These are phyloP conservation scores for Drosophila suboccidentalis DNA, from an alignment of 2,888 invertebrate genomes.

Conservation along the genomic window DNA sequence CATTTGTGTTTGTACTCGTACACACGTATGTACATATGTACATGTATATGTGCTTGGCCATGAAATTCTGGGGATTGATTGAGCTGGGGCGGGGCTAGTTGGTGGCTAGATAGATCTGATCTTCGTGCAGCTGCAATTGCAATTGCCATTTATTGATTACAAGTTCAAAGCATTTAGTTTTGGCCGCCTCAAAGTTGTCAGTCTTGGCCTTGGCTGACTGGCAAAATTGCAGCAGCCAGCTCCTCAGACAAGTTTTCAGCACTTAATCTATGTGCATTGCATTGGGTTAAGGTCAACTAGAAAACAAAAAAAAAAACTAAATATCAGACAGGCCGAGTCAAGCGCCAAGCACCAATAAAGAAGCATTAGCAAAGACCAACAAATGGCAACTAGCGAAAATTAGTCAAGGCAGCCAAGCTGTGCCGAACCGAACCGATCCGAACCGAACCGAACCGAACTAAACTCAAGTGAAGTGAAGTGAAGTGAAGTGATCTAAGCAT, in stretches of 20 bases:
- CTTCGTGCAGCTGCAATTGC: constrained; percentile 69
- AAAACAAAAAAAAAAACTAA: constrained; percentile 71
- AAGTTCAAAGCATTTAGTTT: constrained; percentile 78
- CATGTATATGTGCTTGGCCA: constrained; percentile 32
- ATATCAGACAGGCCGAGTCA: constrained; percentile 54
- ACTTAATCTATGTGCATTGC: constrained; percentile 77
- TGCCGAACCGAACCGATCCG: not conserved
- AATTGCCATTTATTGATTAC: constrained; percentile 72
- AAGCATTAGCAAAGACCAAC: constrained; percentile 66
- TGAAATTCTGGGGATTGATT: constrained; percentile 27
- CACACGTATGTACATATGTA: not conserved
- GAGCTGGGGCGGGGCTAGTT: not conserved
- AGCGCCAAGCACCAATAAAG: constrained; percentile 61
- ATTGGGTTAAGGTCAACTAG: constrained; percentile 84
- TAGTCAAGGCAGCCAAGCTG: constrained; percentile 57
- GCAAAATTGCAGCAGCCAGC: constrained; percentile 67
- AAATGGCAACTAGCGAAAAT: constrained; percentile 66
- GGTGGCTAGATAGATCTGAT: constrained; percentile 26
- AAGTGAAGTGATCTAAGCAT: constrained; percentile 6
- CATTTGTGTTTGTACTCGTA: constrained; percentile 30
- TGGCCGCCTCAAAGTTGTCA: constrained; percentile 70
- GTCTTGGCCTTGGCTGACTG: constrained; percentile 74
- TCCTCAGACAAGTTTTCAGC: constrained; percentile 68
- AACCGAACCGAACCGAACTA: constrained; percentile 5
- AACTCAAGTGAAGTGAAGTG: not conserved